Evolutionary conservation across 2,113 vertebrate genomes (phyloP).

Genomic region (Phoenicopterus ruber): DNA sequence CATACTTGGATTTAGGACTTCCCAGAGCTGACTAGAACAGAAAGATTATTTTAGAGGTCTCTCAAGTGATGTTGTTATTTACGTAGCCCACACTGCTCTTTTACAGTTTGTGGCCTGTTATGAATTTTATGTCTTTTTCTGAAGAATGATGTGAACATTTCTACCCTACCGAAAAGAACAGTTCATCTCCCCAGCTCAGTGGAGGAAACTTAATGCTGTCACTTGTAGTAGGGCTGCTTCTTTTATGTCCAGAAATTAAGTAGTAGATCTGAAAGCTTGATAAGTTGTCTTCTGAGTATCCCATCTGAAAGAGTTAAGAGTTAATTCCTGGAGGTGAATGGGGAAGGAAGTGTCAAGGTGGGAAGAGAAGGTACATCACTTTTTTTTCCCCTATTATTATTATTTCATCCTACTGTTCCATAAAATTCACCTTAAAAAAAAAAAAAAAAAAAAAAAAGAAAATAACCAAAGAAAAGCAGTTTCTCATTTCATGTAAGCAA

Average conservation of each 20-base stretch:
- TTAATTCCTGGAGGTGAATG: neutral
- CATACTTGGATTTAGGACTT: neutral
- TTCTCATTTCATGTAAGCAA: neutral
- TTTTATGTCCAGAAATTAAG: neutral
- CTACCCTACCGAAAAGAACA: neutral
- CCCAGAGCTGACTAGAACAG: neutral
- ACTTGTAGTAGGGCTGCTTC: neutral
- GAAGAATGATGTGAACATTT: neutral
- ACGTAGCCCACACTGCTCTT: neutral
- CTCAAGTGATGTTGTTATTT: neutral
- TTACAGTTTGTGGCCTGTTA: neutral
- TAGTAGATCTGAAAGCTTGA: neutral
- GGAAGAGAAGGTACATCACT: neutral
- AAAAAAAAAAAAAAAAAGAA: neutral
- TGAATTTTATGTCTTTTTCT: neutral
- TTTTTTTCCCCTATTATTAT: neutral
- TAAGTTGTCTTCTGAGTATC: neutral
- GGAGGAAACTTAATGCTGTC: neutral
- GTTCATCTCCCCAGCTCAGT: accelerated
- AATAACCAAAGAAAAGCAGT: neutral
- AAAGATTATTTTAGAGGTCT: neutral
- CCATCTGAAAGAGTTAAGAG: neutral
- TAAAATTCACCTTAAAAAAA: neutral
- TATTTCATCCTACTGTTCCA: neutral
- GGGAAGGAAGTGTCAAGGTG: neutral